Evolutionary conservation across 2,888 invertebrate genomes (phyloP), one percentile per base, ranked within the genome.

Genomic region (Ochlodes sylvanus): DNA sequence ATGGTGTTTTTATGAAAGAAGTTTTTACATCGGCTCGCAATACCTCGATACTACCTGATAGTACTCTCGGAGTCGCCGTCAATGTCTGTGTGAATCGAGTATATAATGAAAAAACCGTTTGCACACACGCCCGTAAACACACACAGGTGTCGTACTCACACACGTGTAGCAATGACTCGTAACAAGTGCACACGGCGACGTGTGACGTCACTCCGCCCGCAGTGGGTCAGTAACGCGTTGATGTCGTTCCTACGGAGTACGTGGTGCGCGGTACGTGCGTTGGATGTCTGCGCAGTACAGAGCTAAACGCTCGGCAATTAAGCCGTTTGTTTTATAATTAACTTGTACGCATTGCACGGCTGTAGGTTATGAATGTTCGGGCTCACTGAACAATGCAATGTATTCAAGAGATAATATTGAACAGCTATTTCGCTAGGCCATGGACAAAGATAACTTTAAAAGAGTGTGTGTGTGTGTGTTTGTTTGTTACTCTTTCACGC

Each of bases 221-320:
- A 82, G 77, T 84, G 75, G 84, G 83, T 83, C 80, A 83, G 74
- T 81, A 76, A 77, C 81, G 79, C 84, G 85, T 84, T 81, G 79
- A 85, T 82, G 82, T 86, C 82, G 85, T 85, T 83, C 82, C 76
- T 78, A 82, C 81, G 73, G 38, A 27, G n/a, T n/a, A 34, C 34
- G 34, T 9, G 34, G 34, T 34, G 10, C 10, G 10, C 9, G 72
- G 21, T 27, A 66, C 50, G 58, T 52, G 65, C 58, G 47, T 41
- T 41, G 12, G 50, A 57, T 50, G 64, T 57, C 38, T 34, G 41
- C 14, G 2, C 58, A 42, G 38, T 38, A 38, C 38, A 12, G 0
- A 32, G 32, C 34, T 34, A 64, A 66, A 60, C 42, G 27, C 7
- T 32, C 41, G 21, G 42, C 66, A 60, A 66, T 66, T 66, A 66